Base-by-base conservation (phyloP, 2,888 invertebrate species). In the Marasmarcha lunaedactyla region DNA sequence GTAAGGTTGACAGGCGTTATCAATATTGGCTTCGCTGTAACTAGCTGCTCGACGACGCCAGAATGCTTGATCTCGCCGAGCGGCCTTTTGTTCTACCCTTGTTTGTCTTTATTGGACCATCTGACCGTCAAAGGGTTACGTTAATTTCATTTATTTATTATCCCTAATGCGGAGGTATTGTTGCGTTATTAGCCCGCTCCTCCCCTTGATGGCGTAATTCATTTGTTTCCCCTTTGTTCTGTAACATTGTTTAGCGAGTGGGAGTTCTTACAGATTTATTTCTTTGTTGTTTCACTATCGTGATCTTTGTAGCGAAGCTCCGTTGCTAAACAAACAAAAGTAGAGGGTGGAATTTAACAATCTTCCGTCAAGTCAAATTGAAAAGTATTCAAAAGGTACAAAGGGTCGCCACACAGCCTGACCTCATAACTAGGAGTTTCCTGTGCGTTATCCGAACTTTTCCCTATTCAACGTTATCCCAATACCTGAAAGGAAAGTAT, bases 301-400 rank as follows among this genome's bases (percentile, higher is more conserved):
- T n/a, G n/a, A 30, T 7, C 30, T 30, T n/a, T 11, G 2, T 9
- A 30, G 10, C 2, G 2, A 30, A 4, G 20, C 20, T 20, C 3
- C 20, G 20, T 20, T 20, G 3, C 20, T 20, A 20, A 20, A 20
- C 20, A 5, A 20, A 20, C 7, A 40, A 40, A 36, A 36, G 15
- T 36, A 42, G 33, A 11, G 38, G 12, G 12, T 33, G 39, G 35
- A 42, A 37, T 38, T 40, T 38, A 20, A 7, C 34, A 42, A 42
- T 37, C 38, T 30, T 12, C 46, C 52, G 47, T 50, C 55, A 51
- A 55, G 53, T 56, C 54, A 53, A 57, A 60, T 54, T 56, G 57
- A 55, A 60, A 57, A 57, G 50, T 54, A 56, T 56, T 51, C 48
- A 41, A 47, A 47, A 42, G 50, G 48, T 43, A 46, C 46, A 51